Evolutionary conservation across 1,140 invertebrate genomes (phyloP).

Genomic region (Mesaphorura yosii): DNA sequence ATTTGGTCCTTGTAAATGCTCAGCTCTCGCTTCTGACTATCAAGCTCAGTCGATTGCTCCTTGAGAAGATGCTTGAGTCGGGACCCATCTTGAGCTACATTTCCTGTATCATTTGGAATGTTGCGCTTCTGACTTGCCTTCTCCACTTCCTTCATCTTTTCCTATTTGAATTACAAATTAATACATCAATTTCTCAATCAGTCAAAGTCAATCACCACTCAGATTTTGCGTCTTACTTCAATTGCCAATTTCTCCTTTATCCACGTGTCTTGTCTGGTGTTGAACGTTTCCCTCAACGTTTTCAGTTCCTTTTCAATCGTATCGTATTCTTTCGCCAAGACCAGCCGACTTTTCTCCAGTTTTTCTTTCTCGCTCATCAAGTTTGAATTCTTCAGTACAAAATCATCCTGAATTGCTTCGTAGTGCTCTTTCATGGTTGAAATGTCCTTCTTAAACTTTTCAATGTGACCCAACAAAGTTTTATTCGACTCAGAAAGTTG

Average conservation of each 20-base stretch:
- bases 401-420: slow-evolving; percentile 42
- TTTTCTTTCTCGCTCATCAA: slow-evolving; percentile 43
- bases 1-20: slow-evolving; percentile 57
- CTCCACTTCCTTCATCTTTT: slow-evolving; percentile 53
- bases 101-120: slow-evolving; percentile 31
- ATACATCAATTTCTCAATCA: neutral
- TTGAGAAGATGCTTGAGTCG: slow-evolving; percentile 55
- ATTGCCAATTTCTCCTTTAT: slow-evolving; percentile 58
- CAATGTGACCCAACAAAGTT: slow-evolving; percentile 32
- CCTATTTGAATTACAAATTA: slow-evolving; percentile 42
- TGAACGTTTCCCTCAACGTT: slow-evolving; percentile 53
- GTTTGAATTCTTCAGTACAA: slow-evolving; percentile 36
- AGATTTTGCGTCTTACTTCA: slow-evolving; percentile 36
- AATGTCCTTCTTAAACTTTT: slow-evolving; percentile 48
- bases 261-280: slow-evolving; percentile 55
- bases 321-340: slow-evolving; percentile 43
- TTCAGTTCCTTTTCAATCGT: slow-evolving; percentile 52
- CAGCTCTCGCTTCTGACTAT: slow-evolving; percentile 57
- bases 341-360: slow-evolving; percentile 39
- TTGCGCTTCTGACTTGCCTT: slow-evolving; percentile 41
- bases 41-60: slow-evolving; percentile 61
- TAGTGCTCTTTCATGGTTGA: slow-evolving; percentile 44
- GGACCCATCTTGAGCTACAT: slow-evolving; percentile 18
- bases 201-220: neutral
- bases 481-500: slow-evolving; percentile 27